These are phyloP conservation scores for Sphyrna mokarran DNA, from an alignment of 2,113 vertebrate genomes.

Conservation along the genomic window DNA sequence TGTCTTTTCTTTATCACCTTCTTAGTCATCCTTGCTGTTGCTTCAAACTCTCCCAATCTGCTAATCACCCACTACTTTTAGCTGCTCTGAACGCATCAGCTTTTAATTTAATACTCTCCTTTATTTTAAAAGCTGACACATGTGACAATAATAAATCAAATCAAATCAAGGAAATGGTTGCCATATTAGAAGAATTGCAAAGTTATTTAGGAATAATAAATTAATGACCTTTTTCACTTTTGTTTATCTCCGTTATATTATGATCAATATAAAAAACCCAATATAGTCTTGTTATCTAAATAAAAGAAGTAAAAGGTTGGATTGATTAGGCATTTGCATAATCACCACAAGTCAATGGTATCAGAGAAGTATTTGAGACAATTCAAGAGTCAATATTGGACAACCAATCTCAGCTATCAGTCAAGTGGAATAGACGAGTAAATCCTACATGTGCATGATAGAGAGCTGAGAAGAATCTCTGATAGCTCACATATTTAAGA, in stretches of 20 bases:
- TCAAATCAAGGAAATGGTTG: not conserved
- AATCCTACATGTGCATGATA: not conserved
- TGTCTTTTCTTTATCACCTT: too few species aligned
- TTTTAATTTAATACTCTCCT: too few species aligned
- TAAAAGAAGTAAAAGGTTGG: not conserved
- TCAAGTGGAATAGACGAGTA: not conserved
- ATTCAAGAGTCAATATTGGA: not conserved
- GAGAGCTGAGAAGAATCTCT: not conserved
- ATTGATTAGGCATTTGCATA: not conserved
- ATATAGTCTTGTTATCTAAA: not conserved
- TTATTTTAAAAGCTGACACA: too few species aligned
- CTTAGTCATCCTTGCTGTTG: too few species aligned
- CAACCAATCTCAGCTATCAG: not conserved
- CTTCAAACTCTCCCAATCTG: too few species aligned
- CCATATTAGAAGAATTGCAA: not conserved
- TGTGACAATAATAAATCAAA: too few species aligned
- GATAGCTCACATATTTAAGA: not conserved
- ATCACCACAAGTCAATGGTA: not conserved
- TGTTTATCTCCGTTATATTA: not conserved
- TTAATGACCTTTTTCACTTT: not conserved
- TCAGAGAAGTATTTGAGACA: not conserved
- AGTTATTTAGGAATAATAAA: not conserved
- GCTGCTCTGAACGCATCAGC: too few species aligned
- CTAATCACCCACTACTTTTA: too few species aligned
- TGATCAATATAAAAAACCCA: not conserved